Evolutionary conservation across 35 echinoderm and acorn worm genomes (phyloP), one percentile per base, ranked within the genome.

Genomic region (Heliocidaris erythrogramma): DNA sequence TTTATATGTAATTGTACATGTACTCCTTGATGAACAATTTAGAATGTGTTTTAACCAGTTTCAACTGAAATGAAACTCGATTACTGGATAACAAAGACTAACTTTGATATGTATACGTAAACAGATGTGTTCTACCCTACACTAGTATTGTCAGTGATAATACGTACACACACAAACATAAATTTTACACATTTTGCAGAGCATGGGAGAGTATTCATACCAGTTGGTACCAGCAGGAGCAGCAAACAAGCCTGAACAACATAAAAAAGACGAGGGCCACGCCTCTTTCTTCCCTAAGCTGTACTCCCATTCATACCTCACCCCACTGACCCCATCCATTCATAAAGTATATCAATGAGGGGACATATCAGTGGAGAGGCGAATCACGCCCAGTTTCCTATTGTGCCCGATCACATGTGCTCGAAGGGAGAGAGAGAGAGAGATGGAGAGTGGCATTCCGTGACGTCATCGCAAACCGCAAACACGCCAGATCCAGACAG

Each of bases 391-490:
- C 65, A n/a, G 65, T 78, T 78, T 78, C 65, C 65, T 21, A 78
- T 78, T 78, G 65, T 78, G 65, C 65, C 27, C 7, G 18, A 78
- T 78, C 65, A 78, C 17, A 24, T 78, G 65, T 78, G 65, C 65
- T 78, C 65, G 21, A 21, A 78, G 27, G 65, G 17, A 78, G 65
- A n/a, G 65, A 78, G 17, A 42, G 35, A 42, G 35, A 42, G 35
- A 42, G 35, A 42, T 0, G 3, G 35, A 42, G 35, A 42, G 11
- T 56, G 65, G 65, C 65, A 78, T 78, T 21, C 21, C 18, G 8
- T 78, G 65, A 78, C 65, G 65, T 78, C 65, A 78, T 78, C 65
- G 27, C 65, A 78, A 78, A 78, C 65, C 65, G 65, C 65, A 78
- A 78, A 78, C 65, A 78, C 65, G 65, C 65, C 65, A 78, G 65